phyloP scores from a whole-genome alignment of 2,888 invertebrate species.

The Amphipoea oculea region DNA sequence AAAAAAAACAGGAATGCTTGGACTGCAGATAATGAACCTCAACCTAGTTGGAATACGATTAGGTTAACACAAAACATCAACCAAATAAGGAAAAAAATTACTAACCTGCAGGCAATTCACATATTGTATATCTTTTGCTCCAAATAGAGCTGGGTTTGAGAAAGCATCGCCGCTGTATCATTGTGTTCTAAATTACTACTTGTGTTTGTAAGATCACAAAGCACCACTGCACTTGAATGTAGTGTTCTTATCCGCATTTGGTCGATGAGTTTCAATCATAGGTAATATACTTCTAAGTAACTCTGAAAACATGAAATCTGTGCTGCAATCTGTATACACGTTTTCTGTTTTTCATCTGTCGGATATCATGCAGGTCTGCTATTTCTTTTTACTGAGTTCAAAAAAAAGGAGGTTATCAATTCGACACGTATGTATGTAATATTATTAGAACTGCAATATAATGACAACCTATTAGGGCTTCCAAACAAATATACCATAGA shows the following conservation, averaged over 20 bases:
- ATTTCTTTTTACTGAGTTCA: no score
- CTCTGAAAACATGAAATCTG: no score
- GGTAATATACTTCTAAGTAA: not conserved
- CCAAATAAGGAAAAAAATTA: not conserved
- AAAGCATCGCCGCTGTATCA: conserved; percentile 28
- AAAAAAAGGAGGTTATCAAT: no score
- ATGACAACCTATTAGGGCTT: no score
- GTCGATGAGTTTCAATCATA: conserved; percentile 4
- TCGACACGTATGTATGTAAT: no score
- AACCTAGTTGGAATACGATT: not conserved
- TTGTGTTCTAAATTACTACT: conserved; percentile 27
- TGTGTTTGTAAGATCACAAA: conserved; percentile 9
- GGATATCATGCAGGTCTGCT: not conserved
- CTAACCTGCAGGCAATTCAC: conserved; percentile 7
- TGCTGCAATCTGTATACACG: no score
- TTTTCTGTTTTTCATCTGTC: no score
- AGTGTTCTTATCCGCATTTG: not conserved
- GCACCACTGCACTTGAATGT: not conserved
- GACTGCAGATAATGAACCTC: no score
- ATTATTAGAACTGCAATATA: no score
- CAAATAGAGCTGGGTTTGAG: not conserved
- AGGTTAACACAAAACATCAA: not conserved
- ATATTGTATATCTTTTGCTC: conserved; percentile 3
- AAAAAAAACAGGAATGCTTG: not conserved
- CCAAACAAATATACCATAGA: no score